These are phyloP conservation scores for Miniopterus natalensis DNA, from an alignment of 2,113 vertebrate genomes.

Conservation along the genomic window DNA sequence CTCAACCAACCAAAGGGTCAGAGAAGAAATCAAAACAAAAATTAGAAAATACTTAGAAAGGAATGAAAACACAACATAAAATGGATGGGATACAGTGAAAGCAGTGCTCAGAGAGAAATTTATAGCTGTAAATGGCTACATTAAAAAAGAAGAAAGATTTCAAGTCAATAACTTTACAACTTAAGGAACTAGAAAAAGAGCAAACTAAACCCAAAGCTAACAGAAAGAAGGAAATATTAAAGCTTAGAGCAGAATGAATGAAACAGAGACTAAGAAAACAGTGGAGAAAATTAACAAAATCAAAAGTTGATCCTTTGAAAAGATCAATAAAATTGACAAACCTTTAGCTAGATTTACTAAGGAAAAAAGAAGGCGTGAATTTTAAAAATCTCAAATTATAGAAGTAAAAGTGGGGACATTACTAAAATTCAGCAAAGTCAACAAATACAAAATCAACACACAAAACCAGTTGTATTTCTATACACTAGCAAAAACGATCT, in stretches of 20 bases:
- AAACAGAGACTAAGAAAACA: slow-evolving; percentile 16
- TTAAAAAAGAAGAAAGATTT: background rate
- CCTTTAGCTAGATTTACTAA: background rate
- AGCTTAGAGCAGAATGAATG: background rate
- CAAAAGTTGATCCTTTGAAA: background rate
- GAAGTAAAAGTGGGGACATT: background rate
- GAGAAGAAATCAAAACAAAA: slow-evolving; percentile 38
- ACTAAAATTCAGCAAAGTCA: background rate
- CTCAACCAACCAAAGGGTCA: background rate
- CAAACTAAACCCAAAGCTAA: background rate
- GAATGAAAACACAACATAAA: slow-evolving; percentile 17
- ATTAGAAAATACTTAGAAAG: slow-evolving; percentile 29
- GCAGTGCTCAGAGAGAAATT: background rate
- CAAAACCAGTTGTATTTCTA: background rate
- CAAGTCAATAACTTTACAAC: background rate
- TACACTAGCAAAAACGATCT: background rate
- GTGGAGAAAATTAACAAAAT: slow-evolving; percentile 24
- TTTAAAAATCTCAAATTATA: background rate
- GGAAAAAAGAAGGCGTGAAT: background rate
- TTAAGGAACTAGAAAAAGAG: background rate
- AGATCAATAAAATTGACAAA: background rate
- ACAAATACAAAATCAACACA: no score
- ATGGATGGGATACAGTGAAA: background rate
- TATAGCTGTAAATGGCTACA: background rate
- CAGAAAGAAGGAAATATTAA: background rate